Evolutionary conservation across 1,140 invertebrate genomes (phyloP).

Genomic region (Diachasmimorpha longicaudata): DNA sequence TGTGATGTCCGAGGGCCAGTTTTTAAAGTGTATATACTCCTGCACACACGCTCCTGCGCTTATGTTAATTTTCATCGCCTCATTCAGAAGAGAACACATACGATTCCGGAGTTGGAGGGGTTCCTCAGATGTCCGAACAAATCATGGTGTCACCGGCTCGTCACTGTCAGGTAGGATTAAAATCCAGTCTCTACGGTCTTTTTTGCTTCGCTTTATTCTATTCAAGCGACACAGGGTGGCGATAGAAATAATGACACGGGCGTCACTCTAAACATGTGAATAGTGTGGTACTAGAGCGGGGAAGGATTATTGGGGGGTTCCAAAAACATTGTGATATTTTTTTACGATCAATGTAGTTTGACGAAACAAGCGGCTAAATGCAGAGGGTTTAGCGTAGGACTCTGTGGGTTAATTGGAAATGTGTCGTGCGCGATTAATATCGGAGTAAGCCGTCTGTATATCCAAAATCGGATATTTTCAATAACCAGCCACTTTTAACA

Average conservation of each 20-base stretch:
- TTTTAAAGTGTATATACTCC: not conserved
- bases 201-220: conserved; percentile 25
- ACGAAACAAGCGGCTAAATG: conserved; percentile 11
- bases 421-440: no score
- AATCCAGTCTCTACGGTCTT: conserved; percentile 36
- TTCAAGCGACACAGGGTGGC: conserved; percentile 23
- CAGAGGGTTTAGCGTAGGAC: not conserved
- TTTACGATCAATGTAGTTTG: not conserved
- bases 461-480: no score
- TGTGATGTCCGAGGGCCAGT: not conserved
- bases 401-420: no score
- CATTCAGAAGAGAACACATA: not conserved
- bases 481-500: no score
- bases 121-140: conserved; percentile 34
- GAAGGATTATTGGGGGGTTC: conserved; percentile 8
- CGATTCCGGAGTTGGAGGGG: conserved; percentile 23
- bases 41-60: conserved; percentile 21
- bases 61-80: conserved; percentile 44
- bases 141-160: conserved; percentile 48
- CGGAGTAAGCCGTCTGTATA: no score
- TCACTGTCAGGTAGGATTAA: conserved; percentile 48
- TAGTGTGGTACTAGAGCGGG: not conserved
- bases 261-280: conserved; percentile 26
- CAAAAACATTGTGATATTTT: conserved; percentile 6
- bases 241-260: conserved; percentile 31